Evolutionary conservation across 1,140 invertebrate genomes (phyloP).

Genomic region (Drosophila pseudoananassae): DNA sequence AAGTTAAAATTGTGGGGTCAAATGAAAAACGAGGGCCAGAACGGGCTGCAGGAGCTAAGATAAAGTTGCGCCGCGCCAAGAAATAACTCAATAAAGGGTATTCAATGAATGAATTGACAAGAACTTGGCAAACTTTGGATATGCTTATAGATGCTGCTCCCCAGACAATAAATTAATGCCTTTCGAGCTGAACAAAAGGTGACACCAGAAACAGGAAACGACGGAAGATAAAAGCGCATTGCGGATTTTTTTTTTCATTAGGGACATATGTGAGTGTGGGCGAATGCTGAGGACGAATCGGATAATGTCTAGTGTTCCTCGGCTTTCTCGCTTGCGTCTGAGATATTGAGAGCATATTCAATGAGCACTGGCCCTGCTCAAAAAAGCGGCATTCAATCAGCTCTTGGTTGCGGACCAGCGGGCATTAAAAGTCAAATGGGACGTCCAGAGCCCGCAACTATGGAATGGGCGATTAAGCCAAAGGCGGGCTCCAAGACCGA

Average conservation of each 20-base stretch:
- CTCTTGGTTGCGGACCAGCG: conserved; percentile 12
- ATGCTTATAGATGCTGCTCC: conserved; percentile 50
- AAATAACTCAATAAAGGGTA: conserved; percentile 71
- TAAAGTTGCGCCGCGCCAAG: conserved; percentile 51
- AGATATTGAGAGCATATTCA: conserved; percentile 52
- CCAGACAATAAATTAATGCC: conserved; percentile 66
- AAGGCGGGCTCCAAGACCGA: conserved; percentile 5
- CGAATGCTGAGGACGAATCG: neutral
- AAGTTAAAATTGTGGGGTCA: neutral
- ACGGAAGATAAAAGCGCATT: conserved; percentile 33
- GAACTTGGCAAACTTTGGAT: conserved; percentile 72
- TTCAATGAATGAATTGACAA: conserved; percentile 68
- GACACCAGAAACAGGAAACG: conserved; percentile 1
- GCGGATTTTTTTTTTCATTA: conserved; percentile 61
- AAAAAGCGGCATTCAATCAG: conserved; percentile 69
- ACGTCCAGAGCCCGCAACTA: conserved; percentile 53
- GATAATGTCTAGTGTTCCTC: neutral
- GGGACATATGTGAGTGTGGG: conserved; percentile 6
- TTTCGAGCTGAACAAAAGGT: conserved; percentile 14
- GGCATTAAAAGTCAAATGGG: conserved; percentile 62
- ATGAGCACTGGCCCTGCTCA: conserved; percentile 29
- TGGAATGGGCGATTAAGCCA: conserved; percentile 14
- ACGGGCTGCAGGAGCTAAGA: conserved; percentile 39
- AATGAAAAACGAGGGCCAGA: conserved; percentile 7
- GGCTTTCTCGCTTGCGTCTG: neutral